These are phyloP conservation scores for Tonatia bakeri DNA, from an alignment of 2,113 vertebrate genomes.

Conservation along the genomic window DNA sequence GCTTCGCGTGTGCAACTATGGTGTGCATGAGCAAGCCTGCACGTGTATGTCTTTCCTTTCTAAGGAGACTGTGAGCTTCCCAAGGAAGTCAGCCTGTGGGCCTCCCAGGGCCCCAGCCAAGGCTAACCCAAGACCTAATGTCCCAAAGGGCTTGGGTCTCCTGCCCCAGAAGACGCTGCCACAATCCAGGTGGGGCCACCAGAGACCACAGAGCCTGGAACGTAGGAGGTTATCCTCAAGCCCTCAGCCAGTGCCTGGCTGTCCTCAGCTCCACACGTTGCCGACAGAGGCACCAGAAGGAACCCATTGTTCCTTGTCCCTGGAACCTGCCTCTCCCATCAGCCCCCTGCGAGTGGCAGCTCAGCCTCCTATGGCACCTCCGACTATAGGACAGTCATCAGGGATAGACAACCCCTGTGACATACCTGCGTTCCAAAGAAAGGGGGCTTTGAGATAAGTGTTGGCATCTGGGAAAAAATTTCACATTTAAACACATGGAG, in stretches of 20 bases:
- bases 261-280: not conserved
- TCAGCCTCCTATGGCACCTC: not conserved
- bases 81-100: not conserved
- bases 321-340: not conserved
- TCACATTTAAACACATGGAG: not conserved
- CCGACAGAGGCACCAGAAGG: not conserved
- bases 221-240: not conserved
- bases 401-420: too few species aligned
- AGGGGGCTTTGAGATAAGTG: not conserved
- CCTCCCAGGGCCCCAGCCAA: not conserved
- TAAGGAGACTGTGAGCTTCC: not conserved
- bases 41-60: not conserved
- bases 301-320: not conserved
- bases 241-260: not conserved
- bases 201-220: not conserved
- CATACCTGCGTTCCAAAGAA: not conserved
- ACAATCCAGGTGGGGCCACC: not conserved
- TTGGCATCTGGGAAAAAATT: not conserved
- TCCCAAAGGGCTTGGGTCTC: not conserved
- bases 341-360: not conserved
- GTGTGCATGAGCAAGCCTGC: not conserved
- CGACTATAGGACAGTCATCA: not conserved
- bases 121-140: too few species aligned
- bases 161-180: not conserved
- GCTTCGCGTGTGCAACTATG: rapidly evolving